Percentiles rank a stretch among this genome's conserved stretches.
Evolutionary conservation across 2,113 vertebrate species (phyloP).

Genomic region (Mobula hypostoma): DNA sequence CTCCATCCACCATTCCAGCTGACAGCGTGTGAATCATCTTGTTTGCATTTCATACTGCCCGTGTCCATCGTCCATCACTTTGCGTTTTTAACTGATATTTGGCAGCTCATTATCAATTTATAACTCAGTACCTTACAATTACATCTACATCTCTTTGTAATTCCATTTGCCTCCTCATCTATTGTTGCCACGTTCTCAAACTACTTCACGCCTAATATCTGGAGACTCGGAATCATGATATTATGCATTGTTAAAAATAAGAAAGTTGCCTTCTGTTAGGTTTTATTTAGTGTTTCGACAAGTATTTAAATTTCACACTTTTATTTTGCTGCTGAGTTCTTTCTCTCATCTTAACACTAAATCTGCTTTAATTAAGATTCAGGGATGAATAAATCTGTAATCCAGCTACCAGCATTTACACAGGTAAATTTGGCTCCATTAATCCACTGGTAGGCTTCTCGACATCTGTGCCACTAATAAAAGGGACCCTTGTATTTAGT

Average conservation of each 20-base stretch:
- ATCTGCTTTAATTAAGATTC: not conserved
- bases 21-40: not conserved
- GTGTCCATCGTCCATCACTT: not conserved
- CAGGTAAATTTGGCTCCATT: not conserved
- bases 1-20: not conserved
- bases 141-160: not conserved
- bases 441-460: not conserved
- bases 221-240: not conserved
- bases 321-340: not conserved
- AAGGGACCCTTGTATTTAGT: not conserved
- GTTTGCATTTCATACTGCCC: not conserved
- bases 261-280: not conserved
- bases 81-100: not conserved
- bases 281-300: not conserved
- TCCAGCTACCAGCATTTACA: not conserved
- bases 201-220: not conserved
- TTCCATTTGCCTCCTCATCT: not conserved
- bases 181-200: not conserved
- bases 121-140: slow-evolving; percentile 2
- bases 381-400: not conserved
- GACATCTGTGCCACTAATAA: not conserved
- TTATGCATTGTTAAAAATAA: slow-evolving; percentile 16
- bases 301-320: not conserved
- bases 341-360: not conserved
- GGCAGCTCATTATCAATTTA: not conserved